phyloP scores from a whole-genome alignment of 2,113 vertebrate genomes.

The Entosphenus tridentatus region DNA sequence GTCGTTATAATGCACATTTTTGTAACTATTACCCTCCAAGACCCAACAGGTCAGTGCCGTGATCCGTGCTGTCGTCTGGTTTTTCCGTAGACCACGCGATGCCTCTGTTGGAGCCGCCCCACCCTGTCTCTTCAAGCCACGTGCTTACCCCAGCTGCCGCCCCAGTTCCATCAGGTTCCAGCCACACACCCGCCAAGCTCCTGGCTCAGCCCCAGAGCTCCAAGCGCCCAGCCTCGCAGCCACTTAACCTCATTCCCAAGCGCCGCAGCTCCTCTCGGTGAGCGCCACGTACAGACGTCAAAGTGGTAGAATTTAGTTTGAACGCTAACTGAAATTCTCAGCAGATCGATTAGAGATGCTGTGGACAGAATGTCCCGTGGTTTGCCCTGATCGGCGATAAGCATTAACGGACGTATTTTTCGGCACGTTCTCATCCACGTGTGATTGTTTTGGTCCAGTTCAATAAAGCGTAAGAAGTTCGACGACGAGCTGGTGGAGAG shows the following conservation, averaged over 20 bases:
- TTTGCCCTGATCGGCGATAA: neutral
- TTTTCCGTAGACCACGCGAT: too few relatives aligned
- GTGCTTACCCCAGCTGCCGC: too few relatives aligned
- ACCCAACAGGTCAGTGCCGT: too few relatives aligned
- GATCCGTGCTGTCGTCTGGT: too few relatives aligned
- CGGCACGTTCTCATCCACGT: neutral
- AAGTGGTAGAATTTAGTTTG: neutral
- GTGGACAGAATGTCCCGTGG: neutral
- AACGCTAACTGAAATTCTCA: neutral
- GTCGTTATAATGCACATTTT: too few relatives aligned
- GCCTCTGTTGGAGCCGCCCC: too few relatives aligned
- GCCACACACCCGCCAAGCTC: too few relatives aligned
- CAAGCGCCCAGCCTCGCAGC: slow-evolving; percentile 46
- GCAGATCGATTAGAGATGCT: neutral
- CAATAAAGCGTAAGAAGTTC: slow-evolving; percentile 89
- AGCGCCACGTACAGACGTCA: neutral
- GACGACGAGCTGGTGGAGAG: slow-evolving; percentile 89
- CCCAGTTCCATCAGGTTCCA: too few relatives aligned
- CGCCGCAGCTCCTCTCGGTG: slow-evolving; percentile 82
- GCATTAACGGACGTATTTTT: neutral
- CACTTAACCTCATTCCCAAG: slow-evolving; percentile 52
- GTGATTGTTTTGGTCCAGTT: slow-evolving; percentile 23
- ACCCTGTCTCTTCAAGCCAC: too few relatives aligned
- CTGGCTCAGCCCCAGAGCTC: too few relatives aligned
- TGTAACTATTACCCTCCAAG: too few relatives aligned